Conservation (phyloP, 1,140 invertebrate genomes). For the Eurosta solidaginis region DNA sequence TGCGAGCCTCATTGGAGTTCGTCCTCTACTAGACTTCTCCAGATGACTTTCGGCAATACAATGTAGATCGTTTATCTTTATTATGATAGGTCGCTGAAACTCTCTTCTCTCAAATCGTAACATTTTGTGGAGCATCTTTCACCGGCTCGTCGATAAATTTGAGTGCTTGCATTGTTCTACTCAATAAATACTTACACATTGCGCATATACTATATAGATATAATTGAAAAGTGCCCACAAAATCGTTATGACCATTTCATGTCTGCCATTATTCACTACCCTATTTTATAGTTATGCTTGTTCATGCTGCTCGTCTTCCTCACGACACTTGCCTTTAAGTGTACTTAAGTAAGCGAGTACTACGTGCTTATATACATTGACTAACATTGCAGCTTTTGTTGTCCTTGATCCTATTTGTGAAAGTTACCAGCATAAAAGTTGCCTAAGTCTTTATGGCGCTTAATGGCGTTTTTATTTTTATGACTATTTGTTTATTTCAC, state of each 20-base stretch:
- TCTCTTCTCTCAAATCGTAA: no score
- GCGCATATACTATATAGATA: no score
- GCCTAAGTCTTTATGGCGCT: background rate
- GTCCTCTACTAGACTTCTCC: no score
- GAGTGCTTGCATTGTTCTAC: no score
- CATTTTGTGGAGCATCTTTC: no score
- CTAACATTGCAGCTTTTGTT: background rate
- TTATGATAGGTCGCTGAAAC: no score
- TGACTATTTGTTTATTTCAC: background rate
- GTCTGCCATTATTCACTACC: background rate
- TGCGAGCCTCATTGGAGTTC: no score
- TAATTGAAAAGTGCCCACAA: no score
- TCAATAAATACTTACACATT: no score
- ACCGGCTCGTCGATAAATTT: no score
- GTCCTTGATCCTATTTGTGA: background rate
- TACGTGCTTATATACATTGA: background rate
- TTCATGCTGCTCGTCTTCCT: background rate
- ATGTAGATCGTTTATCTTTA: no score
- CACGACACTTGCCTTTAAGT: background rate
- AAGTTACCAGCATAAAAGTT: background rate
- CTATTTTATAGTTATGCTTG: background rate
- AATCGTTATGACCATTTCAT: background rate
- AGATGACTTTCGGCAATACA: no score
- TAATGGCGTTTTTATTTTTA: background rate
- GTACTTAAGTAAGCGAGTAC: background rate